Conservation (phyloP, 2,888 invertebrate genomes). For the Pseudanteris insignis region DNA sequence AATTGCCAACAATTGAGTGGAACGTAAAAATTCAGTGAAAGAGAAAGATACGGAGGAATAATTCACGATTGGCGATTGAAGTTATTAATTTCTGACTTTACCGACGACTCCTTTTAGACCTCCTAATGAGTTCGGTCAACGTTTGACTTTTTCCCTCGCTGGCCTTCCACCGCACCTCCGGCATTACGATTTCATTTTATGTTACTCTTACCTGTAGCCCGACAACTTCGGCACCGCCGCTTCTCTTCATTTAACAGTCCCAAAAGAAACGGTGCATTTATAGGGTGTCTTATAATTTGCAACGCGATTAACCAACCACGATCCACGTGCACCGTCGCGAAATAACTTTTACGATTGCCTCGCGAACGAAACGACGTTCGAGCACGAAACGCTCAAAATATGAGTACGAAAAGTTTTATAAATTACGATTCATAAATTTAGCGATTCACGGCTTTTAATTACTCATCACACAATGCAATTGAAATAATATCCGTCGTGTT, state of each 20-base stretch:
- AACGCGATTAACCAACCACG: constrained; percentile 31
- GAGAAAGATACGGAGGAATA: constrained; percentile 22
- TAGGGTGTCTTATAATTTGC: constrained; percentile 42
- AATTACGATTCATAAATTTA: constrained; percentile 20
- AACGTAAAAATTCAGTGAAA: constrained; percentile 27
- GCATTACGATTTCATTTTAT: constrained; percentile 47
- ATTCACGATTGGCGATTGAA: constrained; percentile 32
- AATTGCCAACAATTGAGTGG: constrained; percentile 9
- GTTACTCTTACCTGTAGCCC: constrained; percentile 46
- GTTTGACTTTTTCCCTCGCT: constrained; percentile 26
- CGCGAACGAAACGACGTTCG: constrained; percentile 8
- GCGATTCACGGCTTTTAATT: constrained; percentile 9
- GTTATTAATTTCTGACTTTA: constrained; percentile 55
- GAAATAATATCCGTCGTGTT: neutral
- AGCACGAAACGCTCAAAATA: constrained; percentile 9
- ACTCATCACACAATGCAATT: constrained; percentile 5
- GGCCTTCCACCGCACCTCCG: constrained; percentile 20
- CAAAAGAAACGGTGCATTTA: constrained; percentile 44
- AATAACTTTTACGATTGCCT: constrained; percentile 22
- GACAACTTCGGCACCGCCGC: constrained; percentile 37
- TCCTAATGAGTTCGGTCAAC: constrained; percentile 44
- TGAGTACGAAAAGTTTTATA: constrained; percentile 12
- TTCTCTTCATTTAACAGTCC: constrained; percentile 40
- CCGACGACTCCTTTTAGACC: constrained; percentile 39
- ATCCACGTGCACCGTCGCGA: constrained; percentile 19